phyloP scores from a whole-genome alignment of 1,140 invertebrate species.

The Hypothenemus hampei region DNA sequence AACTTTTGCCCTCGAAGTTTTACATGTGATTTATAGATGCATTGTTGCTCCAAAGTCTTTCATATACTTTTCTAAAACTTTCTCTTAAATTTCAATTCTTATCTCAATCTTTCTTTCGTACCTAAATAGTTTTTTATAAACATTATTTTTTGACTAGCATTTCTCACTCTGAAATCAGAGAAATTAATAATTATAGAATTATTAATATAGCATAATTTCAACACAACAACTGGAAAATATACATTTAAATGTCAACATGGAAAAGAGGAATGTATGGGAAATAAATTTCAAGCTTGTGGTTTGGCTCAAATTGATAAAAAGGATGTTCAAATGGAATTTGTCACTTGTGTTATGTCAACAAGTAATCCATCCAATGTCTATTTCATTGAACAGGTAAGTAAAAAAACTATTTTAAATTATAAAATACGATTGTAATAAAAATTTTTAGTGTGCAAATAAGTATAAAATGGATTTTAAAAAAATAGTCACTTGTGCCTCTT shows the following conservation, averaged over 20 bases:
- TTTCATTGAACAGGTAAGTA: constrained; percentile 27
- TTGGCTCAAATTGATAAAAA: constrained; percentile 48
- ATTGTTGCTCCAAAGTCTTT: too few relatives aligned
- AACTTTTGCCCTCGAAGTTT: too few relatives aligned
- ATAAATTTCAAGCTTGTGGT: constrained; percentile 60
- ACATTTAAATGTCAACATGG: constrained; percentile 65
- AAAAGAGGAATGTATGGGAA: constrained; percentile 57
- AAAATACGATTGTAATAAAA: neutral
- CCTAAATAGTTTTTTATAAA: too few relatives aligned
- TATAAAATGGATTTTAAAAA: constrained; percentile 20
- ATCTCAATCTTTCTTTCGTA: too few relatives aligned
- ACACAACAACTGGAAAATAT: constrained; percentile 44
- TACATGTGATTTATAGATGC: too few relatives aligned
- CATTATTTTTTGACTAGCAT: too few relatives aligned
- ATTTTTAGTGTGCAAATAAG: constrained; percentile 30
- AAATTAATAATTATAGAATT: too few relatives aligned
- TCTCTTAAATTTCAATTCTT: too few relatives aligned
- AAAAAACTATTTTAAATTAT: neutral
- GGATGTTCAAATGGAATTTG: constrained; percentile 46
- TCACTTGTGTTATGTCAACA: constrained; percentile 52
- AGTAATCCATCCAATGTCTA: constrained; percentile 38
- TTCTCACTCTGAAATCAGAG: too few relatives aligned
- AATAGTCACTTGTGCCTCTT: constrained; percentile 16
- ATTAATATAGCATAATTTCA: constrained; percentile 21
- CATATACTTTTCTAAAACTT: too few relatives aligned